These are phyloP conservation scores for Chinchilla lanigera DNA, from an alignment of 2,113 vertebrate species.

Conservation along the genomic window DNA sequence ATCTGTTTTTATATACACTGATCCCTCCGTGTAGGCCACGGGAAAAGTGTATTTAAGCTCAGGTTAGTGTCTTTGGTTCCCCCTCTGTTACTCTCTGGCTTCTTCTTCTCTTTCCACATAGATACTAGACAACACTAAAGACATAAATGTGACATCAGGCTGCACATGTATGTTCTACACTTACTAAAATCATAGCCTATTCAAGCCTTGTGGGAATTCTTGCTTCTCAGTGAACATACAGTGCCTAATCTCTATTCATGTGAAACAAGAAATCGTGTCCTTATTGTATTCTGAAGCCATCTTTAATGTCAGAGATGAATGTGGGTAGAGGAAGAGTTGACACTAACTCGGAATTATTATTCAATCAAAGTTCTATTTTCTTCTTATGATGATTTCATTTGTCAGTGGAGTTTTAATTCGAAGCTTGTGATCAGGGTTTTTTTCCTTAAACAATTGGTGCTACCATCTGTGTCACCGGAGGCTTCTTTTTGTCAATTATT, in stretches of 20 bases:
- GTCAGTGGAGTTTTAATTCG: slow-evolving; percentile 70
- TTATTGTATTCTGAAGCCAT: slow-evolving; percentile 66
- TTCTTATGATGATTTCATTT: slow-evolving; percentile 78
- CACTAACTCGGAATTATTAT: slow-evolving; percentile 76
- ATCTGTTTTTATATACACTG: slow-evolving; percentile 57
- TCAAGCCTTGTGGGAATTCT: background rate
- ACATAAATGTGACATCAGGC: background rate
- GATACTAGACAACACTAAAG: background rate
- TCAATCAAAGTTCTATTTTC: slow-evolving; percentile 76
- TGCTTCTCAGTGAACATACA: background rate
- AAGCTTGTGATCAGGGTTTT: slow-evolving; percentile 65
- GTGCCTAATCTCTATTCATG: slow-evolving; percentile 53
- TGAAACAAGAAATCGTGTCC: slow-evolving; percentile 54
- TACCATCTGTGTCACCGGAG: slow-evolving; percentile 76
- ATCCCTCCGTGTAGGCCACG: background rate
- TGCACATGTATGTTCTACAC: background rate
- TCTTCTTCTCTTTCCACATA: background rate
- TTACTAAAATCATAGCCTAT: slow-evolving; percentile 31
- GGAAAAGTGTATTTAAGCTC: slow-evolving; percentile 22
- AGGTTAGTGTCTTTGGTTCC: background rate
- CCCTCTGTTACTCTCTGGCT: background rate
- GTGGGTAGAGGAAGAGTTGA: slow-evolving; percentile 34
- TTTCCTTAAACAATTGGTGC: slow-evolving; percentile 67
- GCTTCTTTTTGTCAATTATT: slow-evolving; percentile 72
- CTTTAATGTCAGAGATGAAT: slow-evolving; percentile 72